These are phyloP conservation scores for Antheraea mylitta DNA, from an alignment of 1,140 invertebrate species.

Conservation along the genomic window DNA sequence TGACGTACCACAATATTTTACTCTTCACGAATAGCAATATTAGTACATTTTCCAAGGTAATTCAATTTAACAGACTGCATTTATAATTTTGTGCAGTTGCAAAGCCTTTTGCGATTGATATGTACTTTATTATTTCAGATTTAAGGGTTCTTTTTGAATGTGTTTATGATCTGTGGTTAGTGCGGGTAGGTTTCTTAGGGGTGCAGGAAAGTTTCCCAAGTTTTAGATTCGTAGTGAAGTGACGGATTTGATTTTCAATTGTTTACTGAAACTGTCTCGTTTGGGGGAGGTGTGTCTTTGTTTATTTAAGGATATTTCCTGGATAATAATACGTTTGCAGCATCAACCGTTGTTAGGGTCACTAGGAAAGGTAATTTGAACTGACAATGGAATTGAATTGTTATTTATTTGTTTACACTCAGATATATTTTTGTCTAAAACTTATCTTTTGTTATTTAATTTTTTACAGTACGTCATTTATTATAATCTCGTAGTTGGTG, in stretches of 20 bases:
- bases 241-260: conserved; percentile 72
- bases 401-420: no score
- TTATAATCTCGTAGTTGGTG: no score
- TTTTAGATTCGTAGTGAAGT: conserved; percentile 54
- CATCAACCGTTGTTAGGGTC: background rate
- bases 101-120: background rate
- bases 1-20: conserved; percentile 18
- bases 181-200: background rate
- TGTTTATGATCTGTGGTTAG: background rate
- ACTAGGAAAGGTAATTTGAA: background rate
- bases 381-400: background rate
- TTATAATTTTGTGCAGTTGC: conserved; percentile 2
- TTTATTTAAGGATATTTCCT: conserved; percentile 8
- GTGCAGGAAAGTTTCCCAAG: conserved; percentile 29
- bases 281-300: conserved; percentile 21
- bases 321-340: background rate
- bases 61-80: background rate
- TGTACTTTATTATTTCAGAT: background rate
- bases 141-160: conserved; percentile 30
- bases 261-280: conserved; percentile 51
- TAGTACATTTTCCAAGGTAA: background rate
- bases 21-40: background rate
- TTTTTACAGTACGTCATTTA: no score
- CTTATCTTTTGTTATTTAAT: no score
- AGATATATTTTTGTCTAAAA: no score